phyloP scores from a whole-genome alignment of 37 sponge, comb jelly and placozoan genomes.

The Ephydatia muelleri region DNA sequence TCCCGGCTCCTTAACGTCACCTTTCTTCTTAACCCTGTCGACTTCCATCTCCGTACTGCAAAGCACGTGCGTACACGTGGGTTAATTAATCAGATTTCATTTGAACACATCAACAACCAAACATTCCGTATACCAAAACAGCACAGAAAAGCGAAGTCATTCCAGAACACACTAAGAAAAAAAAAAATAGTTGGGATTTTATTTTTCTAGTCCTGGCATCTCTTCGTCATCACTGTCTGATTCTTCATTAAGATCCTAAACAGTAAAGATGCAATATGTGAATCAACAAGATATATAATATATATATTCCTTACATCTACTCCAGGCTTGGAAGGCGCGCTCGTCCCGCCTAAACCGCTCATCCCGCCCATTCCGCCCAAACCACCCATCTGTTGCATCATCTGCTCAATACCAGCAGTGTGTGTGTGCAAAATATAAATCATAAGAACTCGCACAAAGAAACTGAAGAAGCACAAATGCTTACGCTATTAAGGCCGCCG shows the following conservation, averaged over 20 bases:
- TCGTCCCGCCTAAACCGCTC: conserved; percentile 18
- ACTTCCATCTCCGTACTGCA: no score
- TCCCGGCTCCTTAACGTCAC: no score
- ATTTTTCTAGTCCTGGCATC: conserved; percentile 61
- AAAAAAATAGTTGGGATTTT: background rate
- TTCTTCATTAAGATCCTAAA: conserved; percentile 37
- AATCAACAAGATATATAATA: no score
- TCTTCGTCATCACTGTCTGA: conserved; percentile 77
- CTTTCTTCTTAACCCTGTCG: no score
- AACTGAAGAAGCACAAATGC: background rate
- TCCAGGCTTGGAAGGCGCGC: background rate
- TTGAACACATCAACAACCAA: no score
- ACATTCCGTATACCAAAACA: no score
- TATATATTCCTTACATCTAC: conserved; percentile 13
- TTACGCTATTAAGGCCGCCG: conserved; percentile 24
- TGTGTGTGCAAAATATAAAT: background rate
- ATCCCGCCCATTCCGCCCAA: conserved; percentile 18
- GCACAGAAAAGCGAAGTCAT: no score
- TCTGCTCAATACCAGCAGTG: conserved; percentile 2
- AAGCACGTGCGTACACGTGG: no score
- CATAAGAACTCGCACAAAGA: background rate
- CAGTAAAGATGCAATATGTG: background rate
- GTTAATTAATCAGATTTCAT: no score
- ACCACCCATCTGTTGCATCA: conserved; percentile 82
- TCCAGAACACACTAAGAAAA: no score